Conservation (phyloP, 64 coral and sea anemone species). For the Stichodactyla helianthus region DNA sequence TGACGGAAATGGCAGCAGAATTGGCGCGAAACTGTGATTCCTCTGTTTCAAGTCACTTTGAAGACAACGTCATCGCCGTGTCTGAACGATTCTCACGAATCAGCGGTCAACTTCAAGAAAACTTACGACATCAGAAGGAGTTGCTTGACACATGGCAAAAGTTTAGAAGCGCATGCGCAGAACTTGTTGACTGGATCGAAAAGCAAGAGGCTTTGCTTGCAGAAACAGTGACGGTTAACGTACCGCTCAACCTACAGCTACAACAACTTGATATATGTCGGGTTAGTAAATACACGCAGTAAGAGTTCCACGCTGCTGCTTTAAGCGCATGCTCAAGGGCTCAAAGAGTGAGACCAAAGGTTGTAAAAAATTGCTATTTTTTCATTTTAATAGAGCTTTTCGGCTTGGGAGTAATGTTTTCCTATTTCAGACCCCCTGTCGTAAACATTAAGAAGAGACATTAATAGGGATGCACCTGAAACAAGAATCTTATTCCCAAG, state of each 20-base stretch:
- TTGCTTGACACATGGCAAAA: conserved; percentile 55
- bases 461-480: too few species aligned
- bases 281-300: conserved; percentile 25
- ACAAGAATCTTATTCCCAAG: too few species aligned
- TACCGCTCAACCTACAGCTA: conserved; percentile 51
- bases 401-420: too few species aligned
- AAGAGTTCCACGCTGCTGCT: too few species aligned
- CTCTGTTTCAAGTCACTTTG: conserved; percentile 56
- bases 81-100: conserved; percentile 45
- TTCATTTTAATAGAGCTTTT: too few species aligned
- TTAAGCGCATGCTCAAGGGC: too few species aligned
- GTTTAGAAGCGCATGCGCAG: conserved; percentile 57
- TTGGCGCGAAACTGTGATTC: conserved; percentile 72
- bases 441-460: too few species aligned
- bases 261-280: conserved; percentile 62
- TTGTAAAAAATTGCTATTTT: too few species aligned
- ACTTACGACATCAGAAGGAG: conserved; percentile 49
- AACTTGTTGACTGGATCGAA: conserved; percentile 77
- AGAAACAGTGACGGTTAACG: conserved; percentile 46
- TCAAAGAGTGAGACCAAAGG: too few species aligned
- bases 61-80: conserved; percentile 42
- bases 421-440: too few species aligned
- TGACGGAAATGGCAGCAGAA: conserved; percentile 65
- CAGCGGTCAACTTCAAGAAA: conserved; percentile 32
- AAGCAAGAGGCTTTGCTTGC: conserved; percentile 57